Evolutionary conservation across 2,113 vertebrate species (phyloP), one percentile per base, ranked within the genome.

Genomic region (Apaloderma vittatum): DNA sequence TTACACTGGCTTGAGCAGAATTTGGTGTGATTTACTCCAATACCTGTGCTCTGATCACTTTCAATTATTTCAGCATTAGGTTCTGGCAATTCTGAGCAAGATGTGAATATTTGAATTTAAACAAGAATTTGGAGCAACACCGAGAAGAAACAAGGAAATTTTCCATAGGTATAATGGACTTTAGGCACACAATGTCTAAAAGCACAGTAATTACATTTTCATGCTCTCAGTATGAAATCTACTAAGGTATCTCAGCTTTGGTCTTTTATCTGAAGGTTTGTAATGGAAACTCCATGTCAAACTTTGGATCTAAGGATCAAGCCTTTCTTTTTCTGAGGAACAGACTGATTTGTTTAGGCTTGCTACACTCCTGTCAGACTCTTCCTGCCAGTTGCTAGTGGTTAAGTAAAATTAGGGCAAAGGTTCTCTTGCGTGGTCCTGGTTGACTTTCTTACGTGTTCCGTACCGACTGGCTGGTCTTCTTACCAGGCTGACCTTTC

Each of bases 231-330:
- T 77, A 83, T 59, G 61, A 73, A 97, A 65, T 15, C 67, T 84
- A 29, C 62, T 34, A 74, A 93, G 43, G 70, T 89, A 22, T 88
- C 77, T 95, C 45, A 93, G 55, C 54, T 57, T 67, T 81, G 88
- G 77, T 40, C 6, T 90, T 97, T 97, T 83, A 61, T 63, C 40
- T 71, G 89, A 85, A 81, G n/a, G 17, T 93, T 95, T 95, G 90
- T 93, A 37, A 51, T 79, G 57, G 55, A 96, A 97, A 94, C 37
- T 49, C 77, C 16, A 32, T 55, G 17, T 97, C 95, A 88, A 87
- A 71, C 91, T 95, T 89, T 18, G 92, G 87, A 51, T 48, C 24
- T 29, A 79, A 95, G 72, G 80, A 84, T 89, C 80, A 94, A 88
- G 43, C 8, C 46, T 65, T 26, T 85, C 37, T 54, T 73, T 76